These are phyloP conservation scores for Dryobota labecula DNA, from an alignment of 2,888 invertebrate species.

Conservation along the genomic window DNA sequence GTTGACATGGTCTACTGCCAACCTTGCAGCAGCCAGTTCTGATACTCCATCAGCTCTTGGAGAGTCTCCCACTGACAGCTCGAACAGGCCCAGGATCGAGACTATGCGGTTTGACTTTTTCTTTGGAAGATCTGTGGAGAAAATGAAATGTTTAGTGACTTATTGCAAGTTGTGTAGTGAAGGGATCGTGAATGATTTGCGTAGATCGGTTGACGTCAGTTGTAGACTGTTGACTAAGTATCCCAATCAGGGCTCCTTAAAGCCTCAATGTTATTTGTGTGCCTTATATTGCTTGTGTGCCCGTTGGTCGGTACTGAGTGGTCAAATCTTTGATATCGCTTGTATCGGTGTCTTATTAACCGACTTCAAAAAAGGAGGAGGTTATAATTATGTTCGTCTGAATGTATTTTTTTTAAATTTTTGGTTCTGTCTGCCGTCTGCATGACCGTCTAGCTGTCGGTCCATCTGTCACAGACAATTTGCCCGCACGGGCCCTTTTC, in stretches of 20 bases:
- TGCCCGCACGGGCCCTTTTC: no score
- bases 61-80: conserved; percentile 92
- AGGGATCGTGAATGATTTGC: background rate
- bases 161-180: background rate
- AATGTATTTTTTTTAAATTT: no score
- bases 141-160: background rate
- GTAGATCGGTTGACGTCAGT: background rate
- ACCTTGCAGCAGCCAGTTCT: conserved; percentile 94
- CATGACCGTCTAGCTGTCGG: no score
- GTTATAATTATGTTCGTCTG: no score
- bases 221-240: background rate
- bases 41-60: conserved; percentile 93
- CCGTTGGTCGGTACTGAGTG: background rate
- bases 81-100: conserved; percentile 94
- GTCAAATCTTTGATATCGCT: no score
- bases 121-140: conserved; percentile 72
- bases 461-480: no score
- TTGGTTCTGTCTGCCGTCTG: no score
- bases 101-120: conserved; percentile 86
- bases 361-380: no score
- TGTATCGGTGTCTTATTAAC: no score
- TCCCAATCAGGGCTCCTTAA: background rate
- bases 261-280: background rate
- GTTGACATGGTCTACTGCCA: conserved; percentile 96
- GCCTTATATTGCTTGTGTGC: background rate